Evolutionary conservation across 2,797 vertebrate genomes (phyloP).

Genomic region (Emys orbicularis): DNA sequence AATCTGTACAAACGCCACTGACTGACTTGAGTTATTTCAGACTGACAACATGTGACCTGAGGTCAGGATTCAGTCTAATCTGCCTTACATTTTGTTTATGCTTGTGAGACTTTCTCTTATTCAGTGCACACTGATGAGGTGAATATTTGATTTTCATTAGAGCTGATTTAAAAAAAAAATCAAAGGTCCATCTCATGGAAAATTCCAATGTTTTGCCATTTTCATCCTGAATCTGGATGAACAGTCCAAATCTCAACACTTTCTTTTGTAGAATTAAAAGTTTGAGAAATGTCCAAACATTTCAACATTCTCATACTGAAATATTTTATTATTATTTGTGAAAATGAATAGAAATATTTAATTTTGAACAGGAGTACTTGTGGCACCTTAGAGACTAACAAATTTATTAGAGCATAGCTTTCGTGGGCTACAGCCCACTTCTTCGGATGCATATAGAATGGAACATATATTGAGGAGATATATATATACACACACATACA

Average conservation of each 20-base stretch:
- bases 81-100: background rate
- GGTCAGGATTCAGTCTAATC: background rate
- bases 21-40: too few species aligned
- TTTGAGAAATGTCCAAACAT: background rate
- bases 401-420: too few species aligned
- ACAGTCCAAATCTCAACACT: background rate
- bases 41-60: background rate
- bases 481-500: too few species aligned
- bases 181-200: background rate
- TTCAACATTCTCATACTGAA: background rate
- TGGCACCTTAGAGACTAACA: too few species aligned
- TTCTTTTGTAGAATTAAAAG: background rate
- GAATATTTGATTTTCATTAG: background rate
- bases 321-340: background rate
- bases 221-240: background rate
- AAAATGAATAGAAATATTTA: background rate
- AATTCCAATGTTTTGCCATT: too few species aligned
- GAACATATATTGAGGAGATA: too few species aligned
- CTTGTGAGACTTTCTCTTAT: background rate
- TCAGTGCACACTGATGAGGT: background rate
- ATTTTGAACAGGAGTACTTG: background rate
- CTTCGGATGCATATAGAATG: too few species aligned
- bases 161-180: background rate
- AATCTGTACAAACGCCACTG: background rate
- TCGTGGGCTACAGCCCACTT: too few species aligned